Evolutionary conservation across 2,888 invertebrate genomes (phyloP).

Genomic region (Uropetala carovei): DNA sequence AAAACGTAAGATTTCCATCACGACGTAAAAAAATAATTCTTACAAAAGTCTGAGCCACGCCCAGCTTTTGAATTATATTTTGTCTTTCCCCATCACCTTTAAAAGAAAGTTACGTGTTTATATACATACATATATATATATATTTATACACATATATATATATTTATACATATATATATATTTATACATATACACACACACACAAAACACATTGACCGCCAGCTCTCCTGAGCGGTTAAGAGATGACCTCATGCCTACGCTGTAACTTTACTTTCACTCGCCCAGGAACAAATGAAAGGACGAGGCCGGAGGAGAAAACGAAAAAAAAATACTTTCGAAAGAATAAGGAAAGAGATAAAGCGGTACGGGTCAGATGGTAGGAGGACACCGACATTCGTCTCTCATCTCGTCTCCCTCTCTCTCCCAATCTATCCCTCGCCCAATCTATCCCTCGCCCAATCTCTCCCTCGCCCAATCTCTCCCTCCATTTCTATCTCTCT

Average conservation of each 20-base stretch:
- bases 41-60: background rate
- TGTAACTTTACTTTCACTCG: background rate
- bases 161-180: no score
- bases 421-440: no score
- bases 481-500: no score
- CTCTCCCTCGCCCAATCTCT: no score
- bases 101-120: background rate
- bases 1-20: conserved; percentile 4
- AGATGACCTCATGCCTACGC: background rate
- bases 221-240: background rate
- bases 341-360: conserved; percentile 29
- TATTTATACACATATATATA: no score
- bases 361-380: conserved; percentile 24
- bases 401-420: background rate
- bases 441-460: no score
- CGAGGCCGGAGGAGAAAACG: background rate
- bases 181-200: no score
- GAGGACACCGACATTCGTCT: background rate
- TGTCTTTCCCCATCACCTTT: background rate
- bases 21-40: background rate
- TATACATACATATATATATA: background rate
- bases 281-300: background rate
- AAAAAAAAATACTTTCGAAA: conserved; percentile 7
- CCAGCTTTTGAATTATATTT: conserved; percentile 18
- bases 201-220: background rate